Evolutionary conservation across 1,140 invertebrate species (phyloP), one percentile per base, ranked within the genome.

Genomic region (Gryllus bimaculatus): DNA sequence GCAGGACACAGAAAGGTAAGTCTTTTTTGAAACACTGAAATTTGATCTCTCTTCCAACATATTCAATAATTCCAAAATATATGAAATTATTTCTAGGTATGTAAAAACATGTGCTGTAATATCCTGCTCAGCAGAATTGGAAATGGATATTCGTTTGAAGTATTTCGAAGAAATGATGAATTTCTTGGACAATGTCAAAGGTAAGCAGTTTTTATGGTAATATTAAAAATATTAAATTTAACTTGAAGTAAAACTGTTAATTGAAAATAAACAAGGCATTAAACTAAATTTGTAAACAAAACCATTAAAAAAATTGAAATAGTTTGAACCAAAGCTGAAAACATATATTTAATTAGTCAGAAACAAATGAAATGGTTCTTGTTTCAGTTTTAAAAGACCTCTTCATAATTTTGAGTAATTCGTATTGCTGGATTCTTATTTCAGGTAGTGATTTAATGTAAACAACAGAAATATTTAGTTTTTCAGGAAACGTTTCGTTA

Each of bases 91-190:
- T 81, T 79, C 47, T n/a, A 85, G 84, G 81, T 85, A 83, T 78
- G 80, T 82, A n/a, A 93, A 92, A 86, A 89, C 92, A 75, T 93
- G 93, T 84, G 92, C 92, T 78, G 90, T 92, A 75, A 92, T 97
- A 81, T 91, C 94, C 8, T 92, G 93, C 83, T 90, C 90, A 73
- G 85, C 89, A 12, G 90, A 92, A 83, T 86, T 96, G 78, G 91
- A 85, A 74, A 73, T 82, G n/a, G 81, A 83, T 54, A 83, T 84
- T 54, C 83, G 87, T 81, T 92, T 92, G 82, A 91, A 90, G 80
- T 94, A 93, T 81, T 91, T 92, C 80, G 92, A 93, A 81, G 92
- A 94, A 83, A 93, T 93, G 89, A 86, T 91, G 76, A 91, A 91
- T 13, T 20, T 13, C 8, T 77, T 77, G 47, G 47, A 77, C 18